These are phyloP conservation scores for Stegostoma tigrinum DNA, from an alignment of 2,113 vertebrate species.

Conservation along the genomic window DNA sequence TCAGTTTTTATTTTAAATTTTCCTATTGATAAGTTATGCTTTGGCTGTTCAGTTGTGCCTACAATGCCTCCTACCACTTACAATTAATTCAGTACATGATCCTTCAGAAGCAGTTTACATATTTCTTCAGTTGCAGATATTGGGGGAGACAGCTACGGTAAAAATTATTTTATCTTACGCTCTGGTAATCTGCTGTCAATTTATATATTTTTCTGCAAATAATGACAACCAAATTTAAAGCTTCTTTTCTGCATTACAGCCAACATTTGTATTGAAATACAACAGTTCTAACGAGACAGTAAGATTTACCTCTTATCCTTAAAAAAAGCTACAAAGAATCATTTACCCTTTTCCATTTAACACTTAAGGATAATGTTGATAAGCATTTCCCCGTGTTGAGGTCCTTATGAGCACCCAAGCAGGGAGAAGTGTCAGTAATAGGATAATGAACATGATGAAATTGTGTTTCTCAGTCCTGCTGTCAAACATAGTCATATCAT, in stretches of 20 bases:
- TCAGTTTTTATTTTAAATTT: not conserved
- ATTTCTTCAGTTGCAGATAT: not conserved
- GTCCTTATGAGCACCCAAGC: not conserved
- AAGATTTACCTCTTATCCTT: not conserved
- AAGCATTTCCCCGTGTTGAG: not conserved
- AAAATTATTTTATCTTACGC: not conserved
- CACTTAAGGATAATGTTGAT: not conserved
- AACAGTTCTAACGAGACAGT: not conserved
- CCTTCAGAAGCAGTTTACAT: not conserved
- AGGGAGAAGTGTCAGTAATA: not conserved
- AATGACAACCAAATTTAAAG: not conserved
- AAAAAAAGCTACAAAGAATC: not conserved
- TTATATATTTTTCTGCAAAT: not conserved
- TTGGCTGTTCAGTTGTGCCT: not conserved
- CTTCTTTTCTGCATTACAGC: not conserved
- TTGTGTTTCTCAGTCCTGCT: not conserved
- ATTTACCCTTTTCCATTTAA: not conserved
- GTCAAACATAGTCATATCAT: not conserved
- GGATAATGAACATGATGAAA: not conserved
- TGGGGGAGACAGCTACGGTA: not conserved
- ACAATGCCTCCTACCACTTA: not conserved
- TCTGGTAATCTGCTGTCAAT: not conserved
- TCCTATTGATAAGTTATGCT: not conserved
- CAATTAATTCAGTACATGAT: not conserved
- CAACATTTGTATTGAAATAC: not conserved